Evolutionary conservation across 2,113 vertebrate species (phyloP), one percentile per base, ranked within the genome.

Genomic region (Pelvicachromis taeniatus): DNA sequence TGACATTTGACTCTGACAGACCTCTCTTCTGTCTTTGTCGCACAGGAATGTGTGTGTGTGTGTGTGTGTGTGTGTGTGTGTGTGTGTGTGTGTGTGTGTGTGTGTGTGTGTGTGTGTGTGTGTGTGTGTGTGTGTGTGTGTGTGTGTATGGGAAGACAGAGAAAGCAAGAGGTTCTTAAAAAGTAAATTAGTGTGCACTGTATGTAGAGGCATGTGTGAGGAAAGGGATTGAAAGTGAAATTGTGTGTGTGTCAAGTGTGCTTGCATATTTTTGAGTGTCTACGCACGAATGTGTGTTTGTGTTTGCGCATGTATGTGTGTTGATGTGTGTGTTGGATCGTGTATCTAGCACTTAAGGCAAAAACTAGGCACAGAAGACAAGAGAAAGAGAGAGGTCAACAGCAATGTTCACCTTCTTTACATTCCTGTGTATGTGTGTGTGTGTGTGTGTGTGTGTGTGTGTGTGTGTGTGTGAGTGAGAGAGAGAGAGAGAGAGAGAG

Each of bases 1-100:
- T 93, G 89, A 93, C 91, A 93, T 93, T 94, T 94, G 93, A 92
- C 90, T 91, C 92, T 89, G 88, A 90, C 88, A 87, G 75, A 86
- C 59, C 82, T 82, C 29, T 92, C 79, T 40, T 83, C 78, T 83
- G 86, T 82, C 84, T 88, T 87, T 92, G 81, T 89, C 84, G n/a
- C 79, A 42, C 40, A 88, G 81, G 90, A 86, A 63, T 91, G 88
- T 81, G 65, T 77, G 82, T 85, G 85, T 78, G 65, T 85, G 75
- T 78, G 38, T 83, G 63, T 83, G 35, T 77, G 86, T 85, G 84
- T 78, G 68, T 83, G 85, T 78, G 40, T 68, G n/a, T 86, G 61
- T 80, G 55, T 84, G 58, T 86, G 65, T 63, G 21, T 55, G 21
- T 55, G 52, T 53, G 53, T 54, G 53, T 23, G 21, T 26, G 23